Evolutionary conservation across 2,888 invertebrate species (phyloP).

Genomic region (Pterobdella sp.): DNA sequence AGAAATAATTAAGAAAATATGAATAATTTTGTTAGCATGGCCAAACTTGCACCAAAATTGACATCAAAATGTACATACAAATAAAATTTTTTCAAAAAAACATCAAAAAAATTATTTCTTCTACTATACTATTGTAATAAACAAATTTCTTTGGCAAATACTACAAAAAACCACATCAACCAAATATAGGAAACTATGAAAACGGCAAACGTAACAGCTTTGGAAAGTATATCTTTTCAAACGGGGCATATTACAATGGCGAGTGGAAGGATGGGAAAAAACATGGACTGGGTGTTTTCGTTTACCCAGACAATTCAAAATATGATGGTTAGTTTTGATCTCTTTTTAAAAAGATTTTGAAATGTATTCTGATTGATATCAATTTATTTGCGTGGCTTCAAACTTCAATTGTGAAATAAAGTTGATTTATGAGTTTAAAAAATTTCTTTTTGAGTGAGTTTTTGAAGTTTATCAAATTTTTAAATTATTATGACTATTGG

Average conservation of each 20-base stretch:
- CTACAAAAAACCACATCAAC: background rate
- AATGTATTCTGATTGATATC: too few relatives aligned
- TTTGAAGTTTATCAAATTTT: too few relatives aligned
- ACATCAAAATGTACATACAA: background rate
- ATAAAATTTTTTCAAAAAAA: background rate
- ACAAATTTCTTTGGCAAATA: background rate
- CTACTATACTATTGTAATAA: background rate
- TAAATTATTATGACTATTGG: too few relatives aligned
- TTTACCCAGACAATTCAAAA: constrained; percentile 76
- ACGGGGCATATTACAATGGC: constrained; percentile 65
- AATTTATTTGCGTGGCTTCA: too few relatives aligned
- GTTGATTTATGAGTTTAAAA: too few relatives aligned
- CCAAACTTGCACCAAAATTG: background rate
- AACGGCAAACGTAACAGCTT: constrained; percentile 72
- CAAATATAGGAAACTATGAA: constrained; percentile 57
- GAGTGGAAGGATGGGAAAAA: constrained; percentile 68
- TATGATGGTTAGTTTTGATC: constrained; percentile 66
- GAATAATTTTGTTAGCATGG: background rate
- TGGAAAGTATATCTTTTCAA: constrained; percentile 62
- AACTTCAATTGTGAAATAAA: too few relatives aligned
- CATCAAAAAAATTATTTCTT: background rate
- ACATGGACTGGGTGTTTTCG: constrained; percentile 70
- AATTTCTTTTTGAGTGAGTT: too few relatives aligned
- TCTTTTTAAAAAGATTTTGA: too few relatives aligned
- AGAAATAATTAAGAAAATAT: background rate